A percentile compares a stretch with the other conserved stretches of the same genome.
Conservation (phyloP, 35 echinoderm and acorn worm genomes). For the Heliocidaris erythrogramma region DNA sequence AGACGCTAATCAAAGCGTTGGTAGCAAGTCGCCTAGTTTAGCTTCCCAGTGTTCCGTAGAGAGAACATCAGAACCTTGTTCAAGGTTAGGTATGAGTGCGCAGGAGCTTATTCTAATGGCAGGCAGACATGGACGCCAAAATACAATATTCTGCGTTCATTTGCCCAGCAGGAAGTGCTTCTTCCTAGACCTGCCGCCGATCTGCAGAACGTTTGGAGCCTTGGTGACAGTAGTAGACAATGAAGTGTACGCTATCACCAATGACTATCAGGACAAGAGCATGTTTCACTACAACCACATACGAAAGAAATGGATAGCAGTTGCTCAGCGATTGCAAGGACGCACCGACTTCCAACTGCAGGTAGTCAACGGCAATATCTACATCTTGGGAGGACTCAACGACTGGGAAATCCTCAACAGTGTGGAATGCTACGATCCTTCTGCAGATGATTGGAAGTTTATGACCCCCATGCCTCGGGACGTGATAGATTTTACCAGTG, state of each 20-base stretch:
- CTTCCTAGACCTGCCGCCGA: constrained; percentile 56
- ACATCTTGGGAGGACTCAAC: constrained; percentile 69
- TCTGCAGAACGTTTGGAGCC: constrained; percentile 63
- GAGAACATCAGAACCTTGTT: not conserved
- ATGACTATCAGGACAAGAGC: constrained; percentile 73
- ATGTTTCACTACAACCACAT: constrained; percentile 74
- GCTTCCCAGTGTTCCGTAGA: not conserved
- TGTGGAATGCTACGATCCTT: constrained; percentile 78
- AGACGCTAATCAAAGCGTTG: not conserved
- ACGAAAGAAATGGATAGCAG: constrained; percentile 58
- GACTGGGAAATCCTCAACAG: constrained; percentile 84
- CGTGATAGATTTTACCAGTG: constrained; percentile 72
- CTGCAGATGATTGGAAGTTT: constrained; percentile 72
- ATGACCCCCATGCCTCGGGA: constrained; percentile 69
- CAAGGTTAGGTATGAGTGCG: constrained; percentile 60
- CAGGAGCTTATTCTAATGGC: constrained; percentile 57
- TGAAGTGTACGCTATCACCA: constrained; percentile 67
- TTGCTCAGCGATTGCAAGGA: constrained; percentile 63
- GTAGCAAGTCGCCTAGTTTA: not conserved
- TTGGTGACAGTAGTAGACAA: constrained; percentile 63
- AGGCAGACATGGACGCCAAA: constrained; percentile 47
- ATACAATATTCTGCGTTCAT: constrained; percentile 56
- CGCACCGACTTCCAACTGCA: constrained; percentile 56
- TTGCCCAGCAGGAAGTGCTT: constrained; percentile 26
- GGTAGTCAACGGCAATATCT: constrained; percentile 51